Base-by-base conservation (phyloP, 2,888 invertebrate species). In the Brachyptera risi region DNA sequence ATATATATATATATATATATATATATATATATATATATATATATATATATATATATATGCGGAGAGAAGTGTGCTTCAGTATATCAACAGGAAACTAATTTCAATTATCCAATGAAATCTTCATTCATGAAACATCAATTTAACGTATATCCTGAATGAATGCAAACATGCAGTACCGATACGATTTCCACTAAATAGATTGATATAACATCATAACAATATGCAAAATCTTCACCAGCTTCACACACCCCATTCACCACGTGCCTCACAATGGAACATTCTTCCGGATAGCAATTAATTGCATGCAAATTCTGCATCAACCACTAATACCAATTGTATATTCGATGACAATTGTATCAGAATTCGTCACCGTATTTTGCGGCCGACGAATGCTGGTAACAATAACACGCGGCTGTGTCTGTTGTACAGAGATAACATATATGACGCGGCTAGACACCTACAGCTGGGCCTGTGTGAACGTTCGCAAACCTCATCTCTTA, bases 381-480 rank as follows among this genome's bases (percentile, higher is more conserved):
- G 31, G n/a, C n/a, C n/a, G n/a, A n/a, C n/a, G n/a, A n/a, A n/a
- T n/a, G n/a, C n/a, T n/a, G n/a, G n/a, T n/a, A n/a, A n/a, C 31
- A 31, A 7, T 11, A 31, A 31, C 31, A 31, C 31, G 11, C 31
- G n/a, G n/a, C n/a, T n/a, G n/a, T n/a, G n/a, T n/a, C n/a, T 31
- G 31, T 5, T 11, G 5, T 5, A 31, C 23, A 31, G 35, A 49
- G 61, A 61, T 61, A 61, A 61, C 49, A 56, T 49, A 56, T 49
- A 35, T 4, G 27, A 49, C 19, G 27, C 31, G 27, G 24, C 19
- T 27, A 26, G 24, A 59, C 51, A 59, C 54, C 51, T 59, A 54
- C 19, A 21, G 11, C 26, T n/a, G 19, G 35, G 51, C 38, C 40
- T 59, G 51, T 38, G 59, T 50, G 26, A 24, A 19, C 38, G 19